Evolutionary conservation across 2,797 vertebrate genomes (phyloP).

Genomic region (Clarias laeviceps): DNA sequence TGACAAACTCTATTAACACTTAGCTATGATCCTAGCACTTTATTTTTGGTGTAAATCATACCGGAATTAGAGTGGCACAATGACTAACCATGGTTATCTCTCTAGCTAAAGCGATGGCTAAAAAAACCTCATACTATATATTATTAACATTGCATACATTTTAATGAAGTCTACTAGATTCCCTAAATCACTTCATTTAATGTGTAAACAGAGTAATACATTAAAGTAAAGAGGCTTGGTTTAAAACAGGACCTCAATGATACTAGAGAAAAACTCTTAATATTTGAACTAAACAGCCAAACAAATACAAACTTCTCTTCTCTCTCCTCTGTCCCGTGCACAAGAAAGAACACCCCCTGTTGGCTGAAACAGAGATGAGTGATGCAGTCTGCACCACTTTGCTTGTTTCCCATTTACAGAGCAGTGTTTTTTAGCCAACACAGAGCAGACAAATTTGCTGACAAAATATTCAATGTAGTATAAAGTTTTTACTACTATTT

Average conservation of each 20-base stretch:
- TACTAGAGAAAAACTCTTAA: not conserved
- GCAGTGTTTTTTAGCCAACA: no score
- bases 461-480: not conserved
- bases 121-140: not conserved
- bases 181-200: no score
- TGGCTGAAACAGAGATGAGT: no score
- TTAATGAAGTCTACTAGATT: not conserved
- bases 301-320: no score
- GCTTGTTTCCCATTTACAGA: no score
- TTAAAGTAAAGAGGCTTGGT: not conserved
- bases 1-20: conserved; percentile 54
- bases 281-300: no score
- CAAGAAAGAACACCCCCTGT: no score
- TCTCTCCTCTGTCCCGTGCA: no score
- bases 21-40: conserved; percentile 42
- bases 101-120: not conserved
- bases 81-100: not conserved
- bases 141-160: not conserved
- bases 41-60: conserved; percentile 29
- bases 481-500: conserved; percentile 9
- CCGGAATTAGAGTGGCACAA: conserved; percentile 35
- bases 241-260: not conserved
- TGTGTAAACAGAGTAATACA: not conserved
- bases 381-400: no score
- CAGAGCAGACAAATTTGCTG: no score